phyloP scores from a whole-genome alignment of 2,797 vertebrate species.

The Phataginus tricuspis region DNA sequence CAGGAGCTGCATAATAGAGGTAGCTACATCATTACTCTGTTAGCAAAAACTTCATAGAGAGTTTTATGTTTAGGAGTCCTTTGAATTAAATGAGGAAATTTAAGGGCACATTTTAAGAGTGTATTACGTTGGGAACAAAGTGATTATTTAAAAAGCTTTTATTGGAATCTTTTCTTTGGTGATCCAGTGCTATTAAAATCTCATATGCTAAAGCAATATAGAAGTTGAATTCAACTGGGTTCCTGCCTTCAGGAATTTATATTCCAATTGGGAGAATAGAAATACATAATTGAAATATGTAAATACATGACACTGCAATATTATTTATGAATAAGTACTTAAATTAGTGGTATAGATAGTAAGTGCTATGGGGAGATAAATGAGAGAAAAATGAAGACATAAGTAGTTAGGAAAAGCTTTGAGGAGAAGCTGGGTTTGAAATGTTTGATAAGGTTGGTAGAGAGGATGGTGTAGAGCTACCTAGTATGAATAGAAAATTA shows the following conservation, averaged over 20 bases:
- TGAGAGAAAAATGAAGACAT: not conserved
- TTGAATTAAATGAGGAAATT: constrained; percentile 37
- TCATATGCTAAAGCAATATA: constrained; percentile 1
- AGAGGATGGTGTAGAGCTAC: not conserved
- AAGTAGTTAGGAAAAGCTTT: not conserved
- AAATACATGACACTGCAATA: not conserved
- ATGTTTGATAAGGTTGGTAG: not conserved
- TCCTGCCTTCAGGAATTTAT: constrained; percentile 17
- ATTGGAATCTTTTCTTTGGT: not conserved
- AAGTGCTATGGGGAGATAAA: not conserved
- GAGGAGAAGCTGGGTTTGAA: not conserved
- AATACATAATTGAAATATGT: not conserved
- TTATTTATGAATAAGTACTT: not conserved
- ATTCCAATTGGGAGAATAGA: not conserved
- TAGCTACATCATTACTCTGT: not conserved
- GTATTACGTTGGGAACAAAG: not conserved
- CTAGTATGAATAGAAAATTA: not conserved
- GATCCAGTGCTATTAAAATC: not conserved
- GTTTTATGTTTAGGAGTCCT: constrained; percentile 42
- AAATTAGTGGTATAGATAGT: not conserved
- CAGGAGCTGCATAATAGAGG: not conserved
- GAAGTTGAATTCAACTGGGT: not conserved
- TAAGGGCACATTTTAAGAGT: constrained; percentile 25
- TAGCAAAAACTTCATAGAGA: not conserved
- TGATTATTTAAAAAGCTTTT: not conserved